Conservation (phyloP, 2,888 invertebrate species). For the Elmis aenea region DNA sequence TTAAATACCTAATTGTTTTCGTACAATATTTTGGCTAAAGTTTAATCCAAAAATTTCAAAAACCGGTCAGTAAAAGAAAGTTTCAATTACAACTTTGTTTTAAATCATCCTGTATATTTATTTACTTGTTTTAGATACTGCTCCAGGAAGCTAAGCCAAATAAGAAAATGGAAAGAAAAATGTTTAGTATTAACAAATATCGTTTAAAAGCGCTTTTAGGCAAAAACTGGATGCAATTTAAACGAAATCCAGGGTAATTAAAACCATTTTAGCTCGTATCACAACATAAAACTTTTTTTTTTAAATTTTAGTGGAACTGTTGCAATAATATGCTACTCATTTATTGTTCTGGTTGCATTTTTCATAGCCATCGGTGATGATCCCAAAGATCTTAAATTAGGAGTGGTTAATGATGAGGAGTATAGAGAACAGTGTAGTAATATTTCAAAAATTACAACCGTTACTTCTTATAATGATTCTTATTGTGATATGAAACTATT, state of each 20-base stretch:
- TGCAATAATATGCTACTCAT: not conserved
- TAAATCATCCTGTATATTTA: no score
- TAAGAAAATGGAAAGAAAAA: not conserved
- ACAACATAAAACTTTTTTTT: no score
- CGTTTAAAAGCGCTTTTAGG: not conserved
- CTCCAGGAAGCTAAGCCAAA: no score
- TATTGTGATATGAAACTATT: not conserved
- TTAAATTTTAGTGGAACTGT: not conserved
- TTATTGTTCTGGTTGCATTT: not conserved
- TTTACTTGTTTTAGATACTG: no score
- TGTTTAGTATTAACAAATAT: not conserved
- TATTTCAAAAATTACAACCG: not conserved
- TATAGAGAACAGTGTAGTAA: not conserved
- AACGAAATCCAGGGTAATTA: no score
- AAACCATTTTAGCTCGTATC: no score
- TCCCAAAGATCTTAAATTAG: not conserved
- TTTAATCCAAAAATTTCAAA: no score
- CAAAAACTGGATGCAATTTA: not conserved
- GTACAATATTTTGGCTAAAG: no score
- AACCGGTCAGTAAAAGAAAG: no score
- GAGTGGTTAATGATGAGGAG: not conserved
- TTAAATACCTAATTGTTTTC: no score
- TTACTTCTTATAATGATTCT: not conserved
- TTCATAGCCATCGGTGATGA: not conserved
- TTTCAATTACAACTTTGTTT: no score